Evolutionary conservation across 2,797 vertebrate species (phyloP).

Genomic region (Sphenopsis melanotis): DNA sequence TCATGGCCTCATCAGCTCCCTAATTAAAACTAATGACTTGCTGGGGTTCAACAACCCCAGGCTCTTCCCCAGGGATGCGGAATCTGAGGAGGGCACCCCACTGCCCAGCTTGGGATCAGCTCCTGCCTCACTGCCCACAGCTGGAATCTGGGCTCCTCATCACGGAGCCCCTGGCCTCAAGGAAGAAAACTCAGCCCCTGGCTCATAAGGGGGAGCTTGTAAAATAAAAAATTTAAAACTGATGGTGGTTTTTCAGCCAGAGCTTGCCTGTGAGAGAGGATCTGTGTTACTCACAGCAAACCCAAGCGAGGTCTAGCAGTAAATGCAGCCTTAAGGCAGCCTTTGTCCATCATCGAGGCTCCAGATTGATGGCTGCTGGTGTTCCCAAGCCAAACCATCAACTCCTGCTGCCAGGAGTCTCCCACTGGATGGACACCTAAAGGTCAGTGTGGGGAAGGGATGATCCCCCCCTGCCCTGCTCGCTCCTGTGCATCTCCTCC

Average conservation of each 20-base stretch:
- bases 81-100: neutral
- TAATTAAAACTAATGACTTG: neutral
- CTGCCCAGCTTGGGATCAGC: fast-evolving
- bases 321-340: neutral
- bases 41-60: neutral
- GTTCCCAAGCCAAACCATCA: neutral
- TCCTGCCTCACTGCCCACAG: fast-evolving
- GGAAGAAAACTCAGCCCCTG: neutral
- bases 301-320: neutral
- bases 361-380: neutral
- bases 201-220: fast-evolving
- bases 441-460: neutral
- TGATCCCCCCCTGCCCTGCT: neutral
- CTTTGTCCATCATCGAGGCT: neutral
- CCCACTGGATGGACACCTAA: neutral
- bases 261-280: neutral
- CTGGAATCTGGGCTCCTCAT: fast-evolving
- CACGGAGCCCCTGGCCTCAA: fast-evolving
- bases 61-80: neutral
- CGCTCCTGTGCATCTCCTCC: neutral
- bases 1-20: neutral
- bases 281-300: neutral
- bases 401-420: neutral
- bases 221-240: neutral
- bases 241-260: fast-evolving